Evolutionary conservation across 2,888 invertebrate species (phyloP), one percentile per base, ranked within the genome.

Genomic region (Raillietiella orientalis): DNA sequence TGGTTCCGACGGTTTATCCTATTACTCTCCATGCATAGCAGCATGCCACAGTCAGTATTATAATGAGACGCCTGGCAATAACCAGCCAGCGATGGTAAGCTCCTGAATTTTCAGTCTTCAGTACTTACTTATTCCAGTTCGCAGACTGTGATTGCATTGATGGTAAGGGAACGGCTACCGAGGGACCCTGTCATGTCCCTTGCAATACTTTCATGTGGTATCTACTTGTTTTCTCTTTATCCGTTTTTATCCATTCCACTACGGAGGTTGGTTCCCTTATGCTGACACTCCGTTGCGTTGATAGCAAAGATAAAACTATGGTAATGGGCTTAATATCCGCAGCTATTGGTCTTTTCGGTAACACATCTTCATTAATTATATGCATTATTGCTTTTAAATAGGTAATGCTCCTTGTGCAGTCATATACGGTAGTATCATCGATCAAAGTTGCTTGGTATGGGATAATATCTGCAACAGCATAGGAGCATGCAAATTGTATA

Each of bases 381-480:
- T 23, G n/a, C 12, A 9, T 3, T 25, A 12, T 9, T 27, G 9
- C 33, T 34, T 27, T 32, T 23, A 33, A 37, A 3, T 36, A 56
- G 56, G 75, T 36, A 82, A 79, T 49, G 77, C 82, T 41, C 82
- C 79, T 37, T 82, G 82, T 47, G 77, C 79, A n/a, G 74, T 79
- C 37, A 62, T 82, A 36, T 82, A 82, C 48, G 82, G 79, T 31
- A 70, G 72, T 22, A 72, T 79, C 4, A 70, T 82, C 28, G 82
- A 82, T 53, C 74, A 72, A 2, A 74, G 79, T 4, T 82, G 82
- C 44, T 56, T 75, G 16, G 62, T 75, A 36, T 72, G 79, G 57
- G 74, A 75, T 46, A 59, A 58, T 29, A 60, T 67, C 3, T 75
- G 75, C 44, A 69, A 66, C 23, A 57, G 66, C 39, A 52, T 61